Evolutionary conservation across 1,140 invertebrate species (phyloP), one percentile per base, ranked within the genome.

Genomic region (Leptoteleia sp.): DNA sequence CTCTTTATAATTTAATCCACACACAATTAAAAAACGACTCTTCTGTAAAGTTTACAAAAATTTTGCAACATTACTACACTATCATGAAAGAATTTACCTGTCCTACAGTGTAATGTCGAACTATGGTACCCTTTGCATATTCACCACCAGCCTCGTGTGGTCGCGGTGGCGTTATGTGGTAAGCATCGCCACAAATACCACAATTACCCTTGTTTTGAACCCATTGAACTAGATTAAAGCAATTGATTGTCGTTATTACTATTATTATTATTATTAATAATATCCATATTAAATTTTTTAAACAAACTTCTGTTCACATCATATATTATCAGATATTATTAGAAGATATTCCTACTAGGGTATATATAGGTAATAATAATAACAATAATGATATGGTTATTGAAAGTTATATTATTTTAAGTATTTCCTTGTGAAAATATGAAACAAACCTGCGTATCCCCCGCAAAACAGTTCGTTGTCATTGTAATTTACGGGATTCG

Each of bases 401-500:
- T n/a, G n/a, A n/a, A n/a, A n/a, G n/a, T n/a, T n/a, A n/a, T n/a
- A n/a, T n/a, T n/a, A n/a, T n/a, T n/a, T n/a, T n/a, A n/a, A n/a
- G 22, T 6, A 25, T 25, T 3, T 40, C 15, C 19, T 61, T 65
- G 61, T 52, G 33, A 25, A 55, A 54, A 37, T 40, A 47, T 0
- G 45, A 12, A 25, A 88, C 90, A 87, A 89, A 96, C 95, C 93
- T 88, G 93, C 92, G 83, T 95, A 95, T 35, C 97, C 97, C 1
- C 97, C 97, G 64, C 94, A 94, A 82, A 92, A 94, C 0, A 94
- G 86, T 82, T 94, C 96, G 78, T 97, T 98, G 84, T 98, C 97
- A 79, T 98, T 96, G 83, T 98, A 98, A 88, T 98, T 97, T 6
- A 96, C 94, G 0, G 96, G 95, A 90, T 96, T 97, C 1, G 94